Conservation (phyloP, 2,113 vertebrate species). For the Eretmodus cyanostictus region DNA sequence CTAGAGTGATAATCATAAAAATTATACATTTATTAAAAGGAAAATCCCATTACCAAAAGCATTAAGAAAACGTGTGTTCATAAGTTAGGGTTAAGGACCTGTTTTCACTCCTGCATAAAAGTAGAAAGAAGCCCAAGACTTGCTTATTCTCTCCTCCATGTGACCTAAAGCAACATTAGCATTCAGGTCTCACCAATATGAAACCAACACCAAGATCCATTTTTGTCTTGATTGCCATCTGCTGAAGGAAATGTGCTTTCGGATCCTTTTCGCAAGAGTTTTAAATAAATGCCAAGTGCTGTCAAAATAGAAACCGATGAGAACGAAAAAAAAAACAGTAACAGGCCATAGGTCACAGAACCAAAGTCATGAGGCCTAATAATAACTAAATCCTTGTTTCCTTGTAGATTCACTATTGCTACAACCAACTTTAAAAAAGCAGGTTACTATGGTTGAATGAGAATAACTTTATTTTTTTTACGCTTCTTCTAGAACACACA, state of each 20-base stretch:
- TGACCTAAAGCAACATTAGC: not conserved
- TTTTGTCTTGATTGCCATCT: not conserved
- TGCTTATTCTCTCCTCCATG: not conserved
- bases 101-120: not conserved
- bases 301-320: not conserved
- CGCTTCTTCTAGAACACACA: not conserved
- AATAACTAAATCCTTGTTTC: not conserved
- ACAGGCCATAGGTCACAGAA: not conserved
- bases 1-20: not conserved
- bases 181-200: not conserved
- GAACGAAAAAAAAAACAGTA: not conserved
- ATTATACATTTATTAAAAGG: not conserved
- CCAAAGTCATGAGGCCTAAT: not conserved
- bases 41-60: not conserved
- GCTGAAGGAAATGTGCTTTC: not conserved
- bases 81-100: not conserved
- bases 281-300: not conserved
- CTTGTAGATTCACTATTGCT: not conserved
- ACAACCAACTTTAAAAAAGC: not conserved
- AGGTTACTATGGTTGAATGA: not conserved
- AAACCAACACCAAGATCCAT: not conserved
- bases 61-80: not conserved
- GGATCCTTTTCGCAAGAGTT: not conserved
- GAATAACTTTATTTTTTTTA: not conserved
- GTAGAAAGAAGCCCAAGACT: not conserved